Evolutionary conservation across 2,797 vertebrate species (phyloP).

Genomic region (Fistularia tabacaria): DNA sequence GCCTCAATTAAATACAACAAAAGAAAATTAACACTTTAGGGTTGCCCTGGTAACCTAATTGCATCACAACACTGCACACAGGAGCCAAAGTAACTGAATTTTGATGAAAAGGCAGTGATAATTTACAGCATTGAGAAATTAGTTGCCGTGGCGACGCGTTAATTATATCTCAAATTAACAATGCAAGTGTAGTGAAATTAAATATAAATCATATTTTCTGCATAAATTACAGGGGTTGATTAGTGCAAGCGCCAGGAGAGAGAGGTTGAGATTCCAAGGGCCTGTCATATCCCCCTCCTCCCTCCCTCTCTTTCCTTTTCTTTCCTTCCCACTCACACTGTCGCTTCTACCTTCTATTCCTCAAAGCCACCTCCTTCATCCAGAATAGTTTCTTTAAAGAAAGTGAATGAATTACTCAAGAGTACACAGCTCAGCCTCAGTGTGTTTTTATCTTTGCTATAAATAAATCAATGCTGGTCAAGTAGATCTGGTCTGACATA

Average conservation of each 20-base stretch:
- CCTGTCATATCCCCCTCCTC: slow-evolving; percentile 83
- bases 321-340: slow-evolving; percentile 25
- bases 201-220: slow-evolving; percentile 99
- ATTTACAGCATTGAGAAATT: slow-evolving; percentile 99
- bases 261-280: slow-evolving; percentile 99
- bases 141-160: slow-evolving; percentile 99
- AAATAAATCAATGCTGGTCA: slow-evolving; percentile 54
- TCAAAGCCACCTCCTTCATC: slow-evolving; percentile 39
- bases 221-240: slow-evolving; percentile 99
- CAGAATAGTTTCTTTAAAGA: slow-evolving; percentile 66
- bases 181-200: slow-evolving; percentile 99
- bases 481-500: slow-evolving; percentile 53
- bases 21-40: slow-evolving; percentile 98
- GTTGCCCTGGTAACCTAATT: slow-evolving; percentile 99
- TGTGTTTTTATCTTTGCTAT: slow-evolving; percentile 39
- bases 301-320: slow-evolving; percentile 56
- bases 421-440: slow-evolving; percentile 51
- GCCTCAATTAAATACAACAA: slow-evolving; percentile 93
- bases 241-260: slow-evolving; percentile 99
- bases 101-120: slow-evolving; percentile 99
- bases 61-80: slow-evolving; percentile 99
- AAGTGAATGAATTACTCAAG: slow-evolving; percentile 68
- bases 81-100: slow-evolving; percentile 99
- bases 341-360: slow-evolving; percentile 49
- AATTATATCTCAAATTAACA: slow-evolving; percentile 99